phyloP scores from a whole-genome alignment of 2,888 invertebrate species.

The Andrena praecox region DNA sequence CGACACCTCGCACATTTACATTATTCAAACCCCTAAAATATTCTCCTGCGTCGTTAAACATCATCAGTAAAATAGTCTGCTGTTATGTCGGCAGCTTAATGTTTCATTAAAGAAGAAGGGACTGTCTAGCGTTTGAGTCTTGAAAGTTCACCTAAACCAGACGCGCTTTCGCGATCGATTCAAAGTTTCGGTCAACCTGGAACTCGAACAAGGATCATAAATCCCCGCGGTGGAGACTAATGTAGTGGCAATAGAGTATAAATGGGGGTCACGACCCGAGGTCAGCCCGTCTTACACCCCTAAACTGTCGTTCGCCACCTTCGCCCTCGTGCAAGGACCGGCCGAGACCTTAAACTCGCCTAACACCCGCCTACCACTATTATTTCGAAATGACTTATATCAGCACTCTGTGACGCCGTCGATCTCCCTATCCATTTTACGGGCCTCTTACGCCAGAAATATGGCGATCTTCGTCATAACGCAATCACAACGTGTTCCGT shows the following conservation, averaged over 20 bases:
- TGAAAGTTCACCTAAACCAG: constrained; percentile 30
- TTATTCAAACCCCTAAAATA: too few relatives aligned
- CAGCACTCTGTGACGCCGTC: constrained; percentile 56
- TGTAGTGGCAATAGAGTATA: constrained; percentile 85
- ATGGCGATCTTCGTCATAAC: neutral
- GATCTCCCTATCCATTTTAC: constrained; percentile 55
- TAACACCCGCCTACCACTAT: constrained; percentile 71
- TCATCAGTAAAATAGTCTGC: too few relatives aligned
- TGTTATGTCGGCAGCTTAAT: too few relatives aligned
- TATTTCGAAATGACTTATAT: constrained; percentile 75
- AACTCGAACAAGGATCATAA: constrained; percentile 82
- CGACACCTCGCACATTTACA: too few relatives aligned
- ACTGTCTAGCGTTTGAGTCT: neutral
- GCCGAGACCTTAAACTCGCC: constrained; percentile 83
- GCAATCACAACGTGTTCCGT: neutral
- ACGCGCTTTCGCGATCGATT: constrained; percentile 61
- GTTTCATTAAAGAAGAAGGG: too few relatives aligned
- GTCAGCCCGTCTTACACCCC: constrained; percentile 84
- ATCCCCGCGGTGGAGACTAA: constrained; percentile 83
- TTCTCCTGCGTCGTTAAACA: too few relatives aligned
- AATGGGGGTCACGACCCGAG: constrained; percentile 84
- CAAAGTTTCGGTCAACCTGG: constrained; percentile 79
- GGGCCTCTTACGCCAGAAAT: neutral
- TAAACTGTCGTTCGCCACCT: constrained; percentile 83
- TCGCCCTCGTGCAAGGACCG: constrained; percentile 79